Conservation (phyloP, 2,113 vertebrate species). For the Egretta garzetta region DNA sequence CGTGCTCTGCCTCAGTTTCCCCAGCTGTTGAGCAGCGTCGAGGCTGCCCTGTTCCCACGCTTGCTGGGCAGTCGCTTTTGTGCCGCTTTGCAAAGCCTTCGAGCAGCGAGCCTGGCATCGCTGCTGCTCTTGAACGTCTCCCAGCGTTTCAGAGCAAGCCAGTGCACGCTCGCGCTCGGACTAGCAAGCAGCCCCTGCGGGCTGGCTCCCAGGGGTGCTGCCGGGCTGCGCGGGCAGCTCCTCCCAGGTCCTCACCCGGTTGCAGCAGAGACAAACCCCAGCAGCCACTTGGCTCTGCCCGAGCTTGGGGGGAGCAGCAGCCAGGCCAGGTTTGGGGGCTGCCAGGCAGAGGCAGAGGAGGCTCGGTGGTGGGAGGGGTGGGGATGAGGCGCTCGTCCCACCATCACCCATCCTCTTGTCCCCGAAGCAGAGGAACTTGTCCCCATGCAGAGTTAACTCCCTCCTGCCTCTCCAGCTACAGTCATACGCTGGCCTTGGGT, state of each 20-base stretch:
- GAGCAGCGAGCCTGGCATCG: background rate
- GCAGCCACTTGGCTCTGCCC: background rate
- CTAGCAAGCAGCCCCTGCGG: background rate
- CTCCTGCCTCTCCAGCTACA: background rate
- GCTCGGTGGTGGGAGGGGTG: background rate
- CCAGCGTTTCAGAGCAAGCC: background rate
- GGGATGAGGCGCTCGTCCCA: fast-evolving
- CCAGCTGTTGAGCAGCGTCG: fast-evolving
- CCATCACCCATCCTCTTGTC: fast-evolving
- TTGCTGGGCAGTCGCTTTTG: background rate
- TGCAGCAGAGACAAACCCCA: background rate
- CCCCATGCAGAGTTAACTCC: background rate
- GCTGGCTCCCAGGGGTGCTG: background rate
- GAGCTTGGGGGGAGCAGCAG: fast-evolving
- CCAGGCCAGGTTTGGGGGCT: background rate
- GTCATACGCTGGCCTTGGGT: background rate
- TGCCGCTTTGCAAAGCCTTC: background rate
- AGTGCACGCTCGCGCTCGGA: fast-evolving
- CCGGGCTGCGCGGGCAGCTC: background rate
- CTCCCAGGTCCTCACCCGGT: background rate
- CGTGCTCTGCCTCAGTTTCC: background rate
- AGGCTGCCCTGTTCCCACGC: background rate
- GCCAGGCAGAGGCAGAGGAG: background rate
- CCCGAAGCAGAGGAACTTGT: background rate
- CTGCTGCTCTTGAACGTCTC: background rate